Base-by-base conservation (phyloP, 2,797 vertebrate species). In the Sarcoramphus papa region DNA sequence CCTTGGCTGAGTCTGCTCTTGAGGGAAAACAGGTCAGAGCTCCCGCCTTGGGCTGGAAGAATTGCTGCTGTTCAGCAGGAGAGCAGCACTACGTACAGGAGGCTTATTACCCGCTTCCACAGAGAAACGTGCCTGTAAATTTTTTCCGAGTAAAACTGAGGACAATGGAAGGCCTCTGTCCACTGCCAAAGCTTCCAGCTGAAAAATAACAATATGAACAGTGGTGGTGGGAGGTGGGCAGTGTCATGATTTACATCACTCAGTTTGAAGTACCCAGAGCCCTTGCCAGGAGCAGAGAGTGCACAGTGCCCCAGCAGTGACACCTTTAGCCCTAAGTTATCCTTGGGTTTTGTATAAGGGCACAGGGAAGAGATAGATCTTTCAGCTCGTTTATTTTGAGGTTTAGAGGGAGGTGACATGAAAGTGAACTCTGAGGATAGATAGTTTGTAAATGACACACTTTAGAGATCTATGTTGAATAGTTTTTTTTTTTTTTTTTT, bases 61-160 rank as follows among this genome's bases (percentile, higher is more conserved):
- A 37, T 5, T 2, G 35, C 35, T 5, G 30, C 64, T 15, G 53
- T 6, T 31, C 3, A 6, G 28, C 12, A 2, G 15, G 19, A 60
- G 47, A 35, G 75, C 83, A 50, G 50, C 16, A 3, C 41, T 2
- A 4, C 1, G 4, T 15, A 9, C 47, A 3, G 17, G 33, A 37
- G 25, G 60, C 9, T 48, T 47, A 2, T 20, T 16, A 23, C 22
- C 24, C 10, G 43, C 57, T 28, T 50, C 41, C 54, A 10, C n/a
- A 13, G 40, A 14, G n/a, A 37, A 33, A 33, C 1, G 1, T 2
- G 14, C 37, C 37, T 31, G 63, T 40, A 1, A 0, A 0, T 40
- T 50, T 28, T 47, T 67, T 12, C 31, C 3, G 21, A 27, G 45
- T 59, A 56, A 64, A 33, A 12, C 28, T 1, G 73, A 59, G 65